These are phyloP conservation scores for Tenthredo livida DNA, from an alignment of 2,888 invertebrate genomes.

Conservation along the genomic window DNA sequence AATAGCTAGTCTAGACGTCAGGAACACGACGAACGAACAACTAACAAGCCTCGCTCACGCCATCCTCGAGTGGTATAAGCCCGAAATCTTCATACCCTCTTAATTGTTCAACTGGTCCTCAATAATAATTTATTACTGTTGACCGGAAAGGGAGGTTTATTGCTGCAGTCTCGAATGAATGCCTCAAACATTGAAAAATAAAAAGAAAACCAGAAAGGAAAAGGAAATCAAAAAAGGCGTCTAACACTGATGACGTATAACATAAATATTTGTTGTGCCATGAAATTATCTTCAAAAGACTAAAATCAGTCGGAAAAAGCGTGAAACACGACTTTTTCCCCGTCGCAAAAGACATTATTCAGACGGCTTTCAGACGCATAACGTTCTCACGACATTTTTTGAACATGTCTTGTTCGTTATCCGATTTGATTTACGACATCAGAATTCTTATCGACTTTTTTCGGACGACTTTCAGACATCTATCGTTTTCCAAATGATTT, in stretches of 20 bases:
- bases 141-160: neutral
- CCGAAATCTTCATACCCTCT: neutral
- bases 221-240: neutral
- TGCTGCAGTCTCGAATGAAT: neutral
- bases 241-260: neutral
- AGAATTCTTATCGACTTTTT: neutral
- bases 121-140: neutral
- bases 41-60: neutral
- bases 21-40: conserved; percentile 5
- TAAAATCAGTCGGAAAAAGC: neutral
- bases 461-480: neutral
- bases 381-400: neutral
- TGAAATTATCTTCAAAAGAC: neutral
- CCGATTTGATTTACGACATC: neutral
- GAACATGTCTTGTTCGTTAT: neutral
- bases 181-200: neutral
- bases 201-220: neutral
- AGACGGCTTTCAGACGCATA: neutral
- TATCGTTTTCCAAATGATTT: neutral
- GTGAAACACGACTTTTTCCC: too few relatives aligned
- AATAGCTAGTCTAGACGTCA: conserved; percentile 25
- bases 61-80: neutral
- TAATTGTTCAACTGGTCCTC: neutral
- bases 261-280: neutral
- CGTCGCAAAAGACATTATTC: too few relatives aligned